Percentiles rank a stretch among this genome's conserved stretches.
Evolutionary conservation across 2,113 vertebrate species (phyloP).

Genomic region (Girardinichthys multiradiatus): DNA sequence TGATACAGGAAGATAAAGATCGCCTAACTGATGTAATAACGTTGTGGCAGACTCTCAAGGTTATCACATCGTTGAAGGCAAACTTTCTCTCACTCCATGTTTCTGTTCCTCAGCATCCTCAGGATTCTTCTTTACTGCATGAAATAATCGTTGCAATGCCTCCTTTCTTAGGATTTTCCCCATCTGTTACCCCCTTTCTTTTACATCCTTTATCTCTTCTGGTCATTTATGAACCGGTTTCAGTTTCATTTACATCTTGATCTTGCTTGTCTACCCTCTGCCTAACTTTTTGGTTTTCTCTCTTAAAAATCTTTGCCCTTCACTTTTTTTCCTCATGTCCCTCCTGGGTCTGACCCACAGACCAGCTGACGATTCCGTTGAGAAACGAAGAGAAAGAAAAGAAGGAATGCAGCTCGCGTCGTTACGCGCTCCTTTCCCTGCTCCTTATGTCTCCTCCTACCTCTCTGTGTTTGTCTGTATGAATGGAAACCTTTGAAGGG

Average conservation of each 20-base stretch:
- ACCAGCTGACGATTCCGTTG: slow-evolving; percentile 26
- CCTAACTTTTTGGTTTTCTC: not conserved
- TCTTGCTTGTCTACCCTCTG: not conserved
- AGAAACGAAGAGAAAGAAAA: slow-evolving; percentile 29
- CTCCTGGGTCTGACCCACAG: slow-evolving; percentile 36
- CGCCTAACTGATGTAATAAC: slow-evolving; percentile 24
- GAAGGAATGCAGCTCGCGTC: slow-evolving; percentile 22
- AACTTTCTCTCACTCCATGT: slow-evolving; percentile 1
- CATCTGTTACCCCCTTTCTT: not conserved
- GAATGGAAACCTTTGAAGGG: slow-evolving; percentile 78
- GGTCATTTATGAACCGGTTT: not conserved
- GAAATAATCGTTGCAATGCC: not conserved
- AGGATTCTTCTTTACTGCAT: not conserved
- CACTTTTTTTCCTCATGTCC: not conserved
- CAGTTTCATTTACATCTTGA: not conserved
- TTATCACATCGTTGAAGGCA: slow-evolving; percentile 2
- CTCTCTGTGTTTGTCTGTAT: slow-evolving; percentile 63
- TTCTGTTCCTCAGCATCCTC: slow-evolving; percentile 11
- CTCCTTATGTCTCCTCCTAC: slow-evolving; percentile 60
- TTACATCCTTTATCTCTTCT: not conserved
- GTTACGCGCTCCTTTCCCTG: slow-evolving; percentile 40
- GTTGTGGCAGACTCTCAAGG: slow-evolving; percentile 6
- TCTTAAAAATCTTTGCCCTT: not conserved
- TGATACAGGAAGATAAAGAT: not conserved
- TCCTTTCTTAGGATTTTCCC: not conserved